phyloP scores from a whole-genome alignment of 1,140 invertebrate species.

The Brachionus rubens region DNA sequence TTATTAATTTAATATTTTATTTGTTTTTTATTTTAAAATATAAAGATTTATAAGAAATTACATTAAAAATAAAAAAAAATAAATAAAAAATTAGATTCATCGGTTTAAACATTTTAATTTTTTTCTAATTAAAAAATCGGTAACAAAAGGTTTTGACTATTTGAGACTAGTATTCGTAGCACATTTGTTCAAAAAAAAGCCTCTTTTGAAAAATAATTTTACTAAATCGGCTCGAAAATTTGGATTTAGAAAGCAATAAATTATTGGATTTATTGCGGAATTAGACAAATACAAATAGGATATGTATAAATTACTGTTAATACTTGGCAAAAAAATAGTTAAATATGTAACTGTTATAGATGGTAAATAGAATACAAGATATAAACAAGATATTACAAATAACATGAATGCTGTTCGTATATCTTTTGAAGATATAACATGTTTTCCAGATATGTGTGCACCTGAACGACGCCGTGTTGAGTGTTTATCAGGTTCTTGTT shows the following conservation, averaged over 20 bases:
- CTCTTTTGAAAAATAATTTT: constrained; percentile 22
- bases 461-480: background rate
- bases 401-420: constrained; percentile 43
- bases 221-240: constrained; percentile 3
- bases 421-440: constrained; percentile 41
- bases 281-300: constrained; percentile 36
- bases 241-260: constrained; percentile 44
- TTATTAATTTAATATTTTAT: too few species aligned
- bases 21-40: too few species aligned
- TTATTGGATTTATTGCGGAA: constrained; percentile 44
- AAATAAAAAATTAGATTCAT: too few species aligned
- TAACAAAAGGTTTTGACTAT: background rate
- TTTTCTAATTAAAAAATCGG: background rate
- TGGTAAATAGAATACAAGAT: constrained; percentile 12
- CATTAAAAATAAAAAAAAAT: too few species aligned
- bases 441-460: background rate
- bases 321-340: background rate
- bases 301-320: constrained; percentile 21
- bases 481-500: too few species aligned
- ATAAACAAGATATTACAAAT: constrained; percentile 38
- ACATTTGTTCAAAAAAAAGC: constrained; percentile 6
- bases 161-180: background rate
- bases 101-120: background rate
- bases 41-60: too few species aligned
- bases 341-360: constrained; percentile 43